These are phyloP conservation scores for Trypoxylus dichotomus DNA, from an alignment of 1,140 invertebrate species.

Conservation along the genomic window DNA sequence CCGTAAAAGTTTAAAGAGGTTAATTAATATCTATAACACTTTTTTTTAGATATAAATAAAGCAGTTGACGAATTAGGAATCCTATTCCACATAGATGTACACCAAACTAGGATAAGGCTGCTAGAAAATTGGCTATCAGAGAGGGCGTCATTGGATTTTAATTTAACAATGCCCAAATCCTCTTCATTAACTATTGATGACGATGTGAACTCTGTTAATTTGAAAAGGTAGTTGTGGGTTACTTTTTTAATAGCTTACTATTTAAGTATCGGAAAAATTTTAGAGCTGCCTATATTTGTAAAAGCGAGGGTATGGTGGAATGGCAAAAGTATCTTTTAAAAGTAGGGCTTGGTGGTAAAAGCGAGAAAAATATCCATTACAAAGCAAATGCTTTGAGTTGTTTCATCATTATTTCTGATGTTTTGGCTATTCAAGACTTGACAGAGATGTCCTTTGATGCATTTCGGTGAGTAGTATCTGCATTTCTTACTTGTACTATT, in stretches of 20 bases:
- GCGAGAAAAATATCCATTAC: conserved; percentile 33
- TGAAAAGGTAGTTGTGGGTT: conserved; percentile 37
- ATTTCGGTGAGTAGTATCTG: conserved; percentile 40
- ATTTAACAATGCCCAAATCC: conserved; percentile 27
- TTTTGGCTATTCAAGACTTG: conserved; percentile 35
- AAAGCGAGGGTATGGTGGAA: conserved; percentile 24
- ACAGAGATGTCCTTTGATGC: conserved; percentile 36
- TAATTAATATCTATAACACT: background rate
- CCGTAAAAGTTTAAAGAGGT: too few species aligned
- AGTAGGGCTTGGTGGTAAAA: conserved; percentile 29
- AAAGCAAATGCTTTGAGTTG: conserved; percentile 45
- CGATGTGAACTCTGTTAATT: conserved; percentile 31
- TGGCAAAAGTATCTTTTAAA: conserved; percentile 41
- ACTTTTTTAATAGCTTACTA: background rate
- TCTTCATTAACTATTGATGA: background rate
- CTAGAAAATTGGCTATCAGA: conserved; percentile 37
- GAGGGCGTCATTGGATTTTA: conserved; percentile 31
- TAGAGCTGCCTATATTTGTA: conserved; percentile 41
- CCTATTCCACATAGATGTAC: conserved; percentile 39
- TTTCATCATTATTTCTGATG: conserved; percentile 42
- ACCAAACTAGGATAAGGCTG: conserved; percentile 34
- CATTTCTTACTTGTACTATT: background rate
- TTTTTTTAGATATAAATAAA: conserved; percentile 47
- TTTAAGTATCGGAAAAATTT: conserved; percentile 28
- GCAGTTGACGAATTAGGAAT: conserved; percentile 43